Percentiles rank a stretch among this genome's conserved stretches.
phyloP scores from a whole-genome alignment of 2,113 vertebrate genomes.

The Nesogale talazaci region DNA sequence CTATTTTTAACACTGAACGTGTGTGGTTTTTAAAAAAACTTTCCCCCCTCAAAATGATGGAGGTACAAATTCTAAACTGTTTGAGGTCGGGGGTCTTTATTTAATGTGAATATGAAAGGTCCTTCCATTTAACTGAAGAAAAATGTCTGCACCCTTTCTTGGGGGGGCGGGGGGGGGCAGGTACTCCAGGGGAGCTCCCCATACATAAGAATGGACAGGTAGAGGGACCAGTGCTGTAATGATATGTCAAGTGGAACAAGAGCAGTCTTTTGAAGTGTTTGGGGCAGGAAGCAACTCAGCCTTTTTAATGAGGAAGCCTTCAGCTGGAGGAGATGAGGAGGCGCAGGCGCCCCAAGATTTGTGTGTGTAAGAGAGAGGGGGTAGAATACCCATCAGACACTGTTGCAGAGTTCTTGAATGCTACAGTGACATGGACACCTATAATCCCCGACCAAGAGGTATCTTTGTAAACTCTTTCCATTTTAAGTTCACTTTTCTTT shows the following conservation, averaged over 20 bases:
- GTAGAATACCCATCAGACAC: conserved; percentile 55
- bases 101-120: neutral
- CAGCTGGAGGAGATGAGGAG: conserved; percentile 83
- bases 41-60: conserved; percentile 1
- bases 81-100: neutral
- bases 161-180: too few species aligned
- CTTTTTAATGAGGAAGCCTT: conserved; percentile 88
- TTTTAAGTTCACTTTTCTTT: neutral
- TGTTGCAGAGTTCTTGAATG: neutral
- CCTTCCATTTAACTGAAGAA: conserved; percentile 18
- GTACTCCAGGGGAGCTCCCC: neutral
- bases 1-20: neutral
- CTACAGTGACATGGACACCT: neutral
- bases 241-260: conserved; percentile 79
- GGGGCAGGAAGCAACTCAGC: conserved; percentile 87
- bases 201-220: conserved; percentile 84
- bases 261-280: conserved; percentile 88
- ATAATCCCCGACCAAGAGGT: neutral
- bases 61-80: conserved; percentile 10
- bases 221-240: conserved; percentile 75
- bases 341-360: neutral
- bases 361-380: neutral
- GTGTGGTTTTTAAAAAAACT: neutral
- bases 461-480: neutral
- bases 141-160: neutral